Evolutionary conservation across 2,797 vertebrate species (phyloP).

Genomic region (Gorsachius magnificus): DNA sequence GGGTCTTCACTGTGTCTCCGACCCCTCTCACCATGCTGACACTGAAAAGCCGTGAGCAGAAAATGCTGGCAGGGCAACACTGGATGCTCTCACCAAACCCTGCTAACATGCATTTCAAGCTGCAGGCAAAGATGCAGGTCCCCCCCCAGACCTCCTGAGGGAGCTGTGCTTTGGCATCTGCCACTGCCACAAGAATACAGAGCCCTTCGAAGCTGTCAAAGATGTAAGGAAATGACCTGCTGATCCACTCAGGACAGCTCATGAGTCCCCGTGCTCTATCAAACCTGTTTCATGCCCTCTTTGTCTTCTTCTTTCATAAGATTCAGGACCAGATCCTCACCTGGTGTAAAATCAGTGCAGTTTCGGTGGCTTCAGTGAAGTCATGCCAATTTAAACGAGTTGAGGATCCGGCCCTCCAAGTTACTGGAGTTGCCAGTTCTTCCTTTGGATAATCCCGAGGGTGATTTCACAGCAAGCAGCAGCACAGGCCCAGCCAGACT

Average conservation of each 20-base stretch:
- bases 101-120: not conserved
- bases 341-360: conserved; percentile 18
- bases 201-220: not conserved
- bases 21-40: not conserved
- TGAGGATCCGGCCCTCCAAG: conserved; percentile 59
- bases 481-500: conserved; percentile 63
- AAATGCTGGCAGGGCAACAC: not conserved
- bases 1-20: not conserved
- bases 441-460: conserved; percentile 58
- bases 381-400: conserved; percentile 58
- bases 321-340: not conserved
- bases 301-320: not conserved
- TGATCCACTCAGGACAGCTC: not conserved
- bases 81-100: not conserved
- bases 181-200: not conserved
- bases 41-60: not conserved
- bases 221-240: not conserved
- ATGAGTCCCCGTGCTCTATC: not conserved
- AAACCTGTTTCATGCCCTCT: not conserved
- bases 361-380: conserved; percentile 48
- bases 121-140: not conserved
- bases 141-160: fast-evolving
- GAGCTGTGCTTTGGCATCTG: not conserved
- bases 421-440: conserved; percentile 57
- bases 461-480: conserved; percentile 60